Evolutionary conservation across 2,113 vertebrate species (phyloP), one percentile per base, ranked within the genome.

Genomic region (Sander vitreus): DNA sequence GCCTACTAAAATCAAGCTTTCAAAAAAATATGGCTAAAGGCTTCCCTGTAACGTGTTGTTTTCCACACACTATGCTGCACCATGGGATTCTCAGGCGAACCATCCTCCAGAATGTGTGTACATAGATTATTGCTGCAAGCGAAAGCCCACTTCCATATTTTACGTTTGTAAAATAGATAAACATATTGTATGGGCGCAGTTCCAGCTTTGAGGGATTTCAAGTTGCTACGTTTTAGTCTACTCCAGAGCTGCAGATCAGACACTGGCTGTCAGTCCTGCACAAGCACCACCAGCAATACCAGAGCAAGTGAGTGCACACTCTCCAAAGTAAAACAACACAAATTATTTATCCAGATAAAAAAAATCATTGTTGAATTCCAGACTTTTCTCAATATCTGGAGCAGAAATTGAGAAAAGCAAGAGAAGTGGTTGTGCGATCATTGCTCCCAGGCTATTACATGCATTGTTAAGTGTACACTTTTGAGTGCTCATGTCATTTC

Each of bases 201-300:
- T 76, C 58, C 51, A 76, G 76, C 45, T 82, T 60, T 79, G 64
- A 76, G 57, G 78, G 76, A 75, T 73, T 79, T 84, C 9, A 69
- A 2, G 63, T 65, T 73, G 30, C 65, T 76, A 53, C 3, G 2
- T 78, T 68, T 79, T 58, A 67, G 51, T 73, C 27, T 6, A 72
- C 48, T 48, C 43, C 18, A 36, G 80, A 85, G 76, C 57, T 66
- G 53, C 63, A 60, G 53, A 60, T 21, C 51, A 59, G 11, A 59
- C 51, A 47, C 0, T 5, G 25, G 47, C 73, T 68, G 74, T 66
- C 59, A 39, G 65, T 67, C 55, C n/a, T 76, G 67, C 66, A 76
- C 36, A 18, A 27, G 14, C 67, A 33, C 72, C 25, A 14, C 68
- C 6, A 39, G n/a, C 73, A 25, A 0, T n/a, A 6, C 48, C 72